Percentiles rank a stretch among this genome's conserved stretches.
These are phyloP conservation scores for Anisognathus igniventris DNA, from an alignment of 2,797 vertebrate species.

Conservation along the genomic window DNA sequence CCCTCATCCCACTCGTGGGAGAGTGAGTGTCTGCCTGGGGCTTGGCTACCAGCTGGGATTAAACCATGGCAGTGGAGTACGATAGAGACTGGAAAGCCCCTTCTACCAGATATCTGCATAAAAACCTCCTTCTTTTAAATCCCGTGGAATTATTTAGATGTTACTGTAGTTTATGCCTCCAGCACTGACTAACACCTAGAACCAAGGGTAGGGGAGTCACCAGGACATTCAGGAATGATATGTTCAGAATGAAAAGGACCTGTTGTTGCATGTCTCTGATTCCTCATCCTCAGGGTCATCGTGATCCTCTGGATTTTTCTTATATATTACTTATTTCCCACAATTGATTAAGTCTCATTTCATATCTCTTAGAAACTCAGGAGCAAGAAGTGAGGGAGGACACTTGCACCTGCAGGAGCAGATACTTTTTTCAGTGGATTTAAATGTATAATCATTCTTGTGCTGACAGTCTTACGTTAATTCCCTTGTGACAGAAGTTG, in stretches of 20 bases:
- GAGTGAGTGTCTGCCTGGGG: neutral
- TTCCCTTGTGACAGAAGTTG: neutral
- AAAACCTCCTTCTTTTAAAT: neutral
- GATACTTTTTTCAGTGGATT: neutral
- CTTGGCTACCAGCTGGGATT: neutral
- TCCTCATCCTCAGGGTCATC: neutral
- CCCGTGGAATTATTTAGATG: neutral
- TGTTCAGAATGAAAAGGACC: neutral
- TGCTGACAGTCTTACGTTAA: neutral
- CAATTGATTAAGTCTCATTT: neutral
- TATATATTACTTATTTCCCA: rapidly evolving
- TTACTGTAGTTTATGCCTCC: neutral
- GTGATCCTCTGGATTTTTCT: neutral
- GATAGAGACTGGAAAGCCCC: neutral
- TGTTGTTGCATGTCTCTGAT: neutral
- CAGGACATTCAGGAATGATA: neutral
- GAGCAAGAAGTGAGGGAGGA: neutral
- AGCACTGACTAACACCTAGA: neutral
- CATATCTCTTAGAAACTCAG: neutral
- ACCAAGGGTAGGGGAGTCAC: neutral
- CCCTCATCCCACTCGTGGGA: rapidly evolving
- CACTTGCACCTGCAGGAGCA: neutral
- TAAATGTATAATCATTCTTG: neutral
- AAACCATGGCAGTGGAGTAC: neutral
- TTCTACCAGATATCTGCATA: neutral